Evolutionary conservation across 2,113 vertebrate species (phyloP), one percentile per base, ranked within the genome.

Genomic region (Eclectus roratus): DNA sequence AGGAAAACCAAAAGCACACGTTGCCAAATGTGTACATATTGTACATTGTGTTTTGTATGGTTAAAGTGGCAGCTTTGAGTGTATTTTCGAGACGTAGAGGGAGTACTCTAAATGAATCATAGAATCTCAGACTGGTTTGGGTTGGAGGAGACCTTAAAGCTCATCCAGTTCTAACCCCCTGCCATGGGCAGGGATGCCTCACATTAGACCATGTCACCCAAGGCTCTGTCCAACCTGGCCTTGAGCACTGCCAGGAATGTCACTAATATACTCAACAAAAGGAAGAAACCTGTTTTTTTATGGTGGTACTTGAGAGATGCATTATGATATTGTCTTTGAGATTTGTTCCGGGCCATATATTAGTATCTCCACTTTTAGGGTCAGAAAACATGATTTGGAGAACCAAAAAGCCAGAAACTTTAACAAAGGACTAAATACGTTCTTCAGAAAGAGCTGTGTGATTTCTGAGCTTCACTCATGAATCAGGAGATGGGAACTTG

Each of bases 1-100:
- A 65, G 16, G 66, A 80, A 94, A 92, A 96, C 47, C 47, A 79
- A 87, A 94, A 94, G 81, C 73, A 92, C 44, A 49, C 50, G 66
- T 93, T 73, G 53, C 64, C 43, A 84, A 89, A 80, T 27, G 49
- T 41, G 27, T 35, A 63, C 17, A 13, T 93, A 87, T 82, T 94
- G 91, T 61, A n/a, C 61, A 43, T 46, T 1, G 7, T 0, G 0
- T 85, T 92, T 79, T 76, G 33, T 65, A 15, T 44, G 1, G 3
- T 49, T 61, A 24, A 92, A 94, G 27, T 14, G 14, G 9, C 39
- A 68, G 65, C 8, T 92, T 66, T 84, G 12, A 70, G 52, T 50
- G 24, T 41, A 25, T 94, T 89, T 95, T 71, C 47, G 53, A 46
- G 61, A 37, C 2, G 0, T 13, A 50, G 44, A 85, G 61, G 81